Conservation (phyloP, 2,888 invertebrate genomes). For the Plebejus anna region DNA sequence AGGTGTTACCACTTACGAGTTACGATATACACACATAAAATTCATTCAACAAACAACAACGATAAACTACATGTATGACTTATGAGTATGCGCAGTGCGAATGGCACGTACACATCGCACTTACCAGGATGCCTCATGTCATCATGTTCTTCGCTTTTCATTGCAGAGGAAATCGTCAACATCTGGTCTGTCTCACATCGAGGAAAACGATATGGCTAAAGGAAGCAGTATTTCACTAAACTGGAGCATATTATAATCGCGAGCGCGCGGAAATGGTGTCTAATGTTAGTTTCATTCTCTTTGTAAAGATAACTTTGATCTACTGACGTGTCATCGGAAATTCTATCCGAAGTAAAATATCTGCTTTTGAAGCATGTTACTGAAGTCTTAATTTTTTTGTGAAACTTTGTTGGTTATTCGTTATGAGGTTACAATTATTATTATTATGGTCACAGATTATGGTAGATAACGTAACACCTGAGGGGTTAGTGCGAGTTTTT, state of each 20-base stretch:
- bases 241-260: conserved; percentile 40
- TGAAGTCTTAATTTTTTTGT: not conserved
- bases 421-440: not conserved
- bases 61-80: not conserved
- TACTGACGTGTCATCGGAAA: not conserved
- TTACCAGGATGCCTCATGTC: conserved; percentile 35
- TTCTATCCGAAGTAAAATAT: not conserved
- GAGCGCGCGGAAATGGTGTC: conserved; percentile 24
- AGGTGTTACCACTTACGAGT: too few relatives aligned
- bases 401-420: not conserved
- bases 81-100: conserved; percentile 23
- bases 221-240: conserved; percentile 55
- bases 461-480: not conserved
- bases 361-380: not conserved
- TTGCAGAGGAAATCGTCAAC: conserved; percentile 57
- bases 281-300: conserved; percentile 2
- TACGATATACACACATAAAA: not conserved
- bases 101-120: conserved; percentile 13
- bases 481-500: too few relatives aligned
- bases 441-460: not conserved
- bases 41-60: not conserved
- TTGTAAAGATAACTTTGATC: conserved; percentile 16
- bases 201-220: conserved; percentile 59
- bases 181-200: conserved; percentile 55
- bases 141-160: conserved; percentile 38